Evolutionary conservation across 2,113 vertebrate genomes (phyloP).

Genomic region (Gambusia holbrooki): DNA sequence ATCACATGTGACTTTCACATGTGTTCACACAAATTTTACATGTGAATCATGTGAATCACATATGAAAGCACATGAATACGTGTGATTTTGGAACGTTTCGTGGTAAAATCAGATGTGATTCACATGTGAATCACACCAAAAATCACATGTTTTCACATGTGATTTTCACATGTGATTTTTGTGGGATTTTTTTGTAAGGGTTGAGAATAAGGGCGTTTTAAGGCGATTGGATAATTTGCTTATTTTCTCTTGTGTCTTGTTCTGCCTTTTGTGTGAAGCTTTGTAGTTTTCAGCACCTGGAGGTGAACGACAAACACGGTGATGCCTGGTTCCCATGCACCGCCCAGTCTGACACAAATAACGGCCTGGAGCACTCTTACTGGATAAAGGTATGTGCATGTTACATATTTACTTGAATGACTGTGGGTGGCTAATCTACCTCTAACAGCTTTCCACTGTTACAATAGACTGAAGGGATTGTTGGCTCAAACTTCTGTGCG

Average conservation of each 20-base stretch:
- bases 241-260: background rate
- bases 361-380: slow-evolving; percentile 68
- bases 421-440: slow-evolving; percentile 32
- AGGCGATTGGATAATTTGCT: background rate
- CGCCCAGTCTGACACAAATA: slow-evolving; percentile 60
- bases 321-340: slow-evolving; percentile 89
- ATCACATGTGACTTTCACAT: too few species aligned
- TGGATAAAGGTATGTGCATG: slow-evolving; percentile 87
- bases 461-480: slow-evolving; percentile 27
- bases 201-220: background rate
- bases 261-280: slow-evolving; percentile 70
- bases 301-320: slow-evolving; percentile 69
- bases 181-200: too few species aligned
- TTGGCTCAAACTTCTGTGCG: slow-evolving; percentile 14
- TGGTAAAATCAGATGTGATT: too few species aligned
- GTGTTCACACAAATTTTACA: too few species aligned
- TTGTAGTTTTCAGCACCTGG: slow-evolving; percentile 81
- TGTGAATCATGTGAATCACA: too few species aligned
- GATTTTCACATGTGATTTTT: too few species aligned
- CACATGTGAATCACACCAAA: too few species aligned
- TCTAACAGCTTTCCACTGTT: slow-evolving; percentile 32
- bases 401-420: slow-evolving; percentile 31
- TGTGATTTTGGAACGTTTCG: too few species aligned
- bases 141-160: too few species aligned
- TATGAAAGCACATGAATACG: too few species aligned